Conservation (phyloP, 2,797 vertebrate genomes). For the Fratercula arctica region DNA sequence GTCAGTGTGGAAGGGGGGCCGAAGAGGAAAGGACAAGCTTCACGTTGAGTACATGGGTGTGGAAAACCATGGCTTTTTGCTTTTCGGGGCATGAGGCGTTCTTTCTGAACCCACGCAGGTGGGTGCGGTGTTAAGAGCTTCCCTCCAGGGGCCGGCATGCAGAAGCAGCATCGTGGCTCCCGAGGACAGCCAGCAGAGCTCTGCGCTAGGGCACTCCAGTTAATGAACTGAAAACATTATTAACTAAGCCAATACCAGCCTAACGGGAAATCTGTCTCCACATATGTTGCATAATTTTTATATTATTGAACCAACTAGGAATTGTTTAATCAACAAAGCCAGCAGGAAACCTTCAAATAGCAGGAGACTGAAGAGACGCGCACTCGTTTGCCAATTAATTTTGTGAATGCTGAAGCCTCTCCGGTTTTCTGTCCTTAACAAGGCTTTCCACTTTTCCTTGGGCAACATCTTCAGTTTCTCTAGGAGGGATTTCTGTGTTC, state of each 20-base stretch:
- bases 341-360: neutral
- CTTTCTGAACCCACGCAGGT: neutral
- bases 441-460: neutral
- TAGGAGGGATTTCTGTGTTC: neutral
- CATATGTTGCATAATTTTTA: neutral
- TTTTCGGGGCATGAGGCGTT: neutral
- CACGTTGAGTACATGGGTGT: rapidly evolving
- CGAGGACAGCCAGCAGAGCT: rapidly evolving
- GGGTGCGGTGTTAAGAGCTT: neutral
- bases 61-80: neutral
- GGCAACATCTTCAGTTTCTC: neutral
- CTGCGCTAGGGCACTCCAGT: neutral
- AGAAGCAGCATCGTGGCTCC: neutral
- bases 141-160: rapidly evolving
- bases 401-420: neutral
- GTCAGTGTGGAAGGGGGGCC: neutral
- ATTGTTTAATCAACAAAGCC: slow-evolving; percentile 47
- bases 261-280: neutral
- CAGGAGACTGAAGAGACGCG: neutral
- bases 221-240: neutral
- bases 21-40: neutral
- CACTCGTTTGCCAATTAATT: neutral
- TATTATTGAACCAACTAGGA: neutral
- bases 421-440: neutral
- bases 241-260: neutral